phyloP scores from a whole-genome alignment of 1,140 invertebrate species.

The Lepidotrigona ventralis region DNA sequence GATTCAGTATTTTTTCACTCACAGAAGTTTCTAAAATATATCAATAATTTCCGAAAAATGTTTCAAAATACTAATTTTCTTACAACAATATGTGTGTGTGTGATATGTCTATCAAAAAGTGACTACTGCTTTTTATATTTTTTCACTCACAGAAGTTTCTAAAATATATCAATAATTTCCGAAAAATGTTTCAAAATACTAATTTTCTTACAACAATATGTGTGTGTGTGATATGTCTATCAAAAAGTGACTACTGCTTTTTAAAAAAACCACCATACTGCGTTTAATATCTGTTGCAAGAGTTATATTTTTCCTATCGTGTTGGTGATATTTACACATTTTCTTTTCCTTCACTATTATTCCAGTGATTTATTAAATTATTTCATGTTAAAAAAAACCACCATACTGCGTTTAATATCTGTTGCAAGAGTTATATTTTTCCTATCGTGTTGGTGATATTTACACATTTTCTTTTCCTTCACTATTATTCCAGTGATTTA shows the following conservation, averaged over 20 bases:
- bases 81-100: not conserved
- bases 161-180: not conserved
- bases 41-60: too few relatives aligned
- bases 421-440: not conserved
- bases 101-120: not conserved
- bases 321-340: not conserved
- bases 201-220: not conserved
- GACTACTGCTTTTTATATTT: too few relatives aligned
- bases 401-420: not conserved
- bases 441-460: not conserved
- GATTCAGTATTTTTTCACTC: not conserved
- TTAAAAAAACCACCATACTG: not conserved
- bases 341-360: not conserved
- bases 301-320: not conserved
- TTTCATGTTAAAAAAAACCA: not conserved
- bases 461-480: not conserved
- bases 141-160: not conserved
- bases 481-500: not conserved
- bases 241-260: not conserved
- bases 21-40: not conserved
- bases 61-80: not conserved
- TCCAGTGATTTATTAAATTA: not conserved
- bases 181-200: not conserved
- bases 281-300: not conserved
- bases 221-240: too few relatives aligned